These are phyloP conservation scores for Hucho hucho DNA, from an alignment of 2,113 vertebrate genomes.

Conservation along the genomic window DNA sequence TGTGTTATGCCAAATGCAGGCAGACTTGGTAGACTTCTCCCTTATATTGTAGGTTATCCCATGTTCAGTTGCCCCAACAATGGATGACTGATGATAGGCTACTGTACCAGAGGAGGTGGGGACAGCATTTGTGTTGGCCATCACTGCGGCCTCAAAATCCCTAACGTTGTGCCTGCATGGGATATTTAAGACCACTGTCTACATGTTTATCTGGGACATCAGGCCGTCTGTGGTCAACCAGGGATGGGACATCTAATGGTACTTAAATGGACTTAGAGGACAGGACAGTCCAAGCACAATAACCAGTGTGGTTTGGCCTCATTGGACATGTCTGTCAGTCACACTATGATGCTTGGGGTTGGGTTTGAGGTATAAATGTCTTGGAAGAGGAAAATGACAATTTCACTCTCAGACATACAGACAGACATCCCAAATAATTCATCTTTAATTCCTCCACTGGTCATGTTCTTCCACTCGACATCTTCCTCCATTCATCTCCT, in stretches of 20 bases:
- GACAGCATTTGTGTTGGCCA: slow-evolving; percentile 54
- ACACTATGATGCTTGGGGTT: slow-evolving; percentile 35
- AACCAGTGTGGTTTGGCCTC: slow-evolving; percentile 34
- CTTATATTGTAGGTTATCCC: no score
- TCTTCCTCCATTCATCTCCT: slow-evolving; percentile 37
- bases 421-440: slow-evolving; percentile 51
- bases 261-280: not conserved
- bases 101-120: slow-evolving; percentile 10
- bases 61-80: not conserved
- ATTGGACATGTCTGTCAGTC: slow-evolving; percentile 47
- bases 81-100: slow-evolving; percentile 20
- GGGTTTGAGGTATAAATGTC: slow-evolving; percentile 16
- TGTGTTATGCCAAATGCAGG: slow-evolving; percentile 17
- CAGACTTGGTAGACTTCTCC: not conserved
- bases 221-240: slow-evolving; percentile 29
- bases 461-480: no score
- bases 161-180: slow-evolving; percentile 34
- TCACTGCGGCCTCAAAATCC: slow-evolving; percentile 34
- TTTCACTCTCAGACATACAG: not conserved
- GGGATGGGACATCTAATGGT: not conserved
- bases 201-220: slow-evolving; percentile 26
- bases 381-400: not conserved
- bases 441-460: not conserved
- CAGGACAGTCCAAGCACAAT: slow-evolving; percentile 53
- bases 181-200: slow-evolving; percentile 40